Percentiles rank a stretch among this genome's conserved stretches.
These are phyloP conservation scores for Agrilus planipennis DNA, from an alignment of 1,140 invertebrate species.

Conservation along the genomic window DNA sequence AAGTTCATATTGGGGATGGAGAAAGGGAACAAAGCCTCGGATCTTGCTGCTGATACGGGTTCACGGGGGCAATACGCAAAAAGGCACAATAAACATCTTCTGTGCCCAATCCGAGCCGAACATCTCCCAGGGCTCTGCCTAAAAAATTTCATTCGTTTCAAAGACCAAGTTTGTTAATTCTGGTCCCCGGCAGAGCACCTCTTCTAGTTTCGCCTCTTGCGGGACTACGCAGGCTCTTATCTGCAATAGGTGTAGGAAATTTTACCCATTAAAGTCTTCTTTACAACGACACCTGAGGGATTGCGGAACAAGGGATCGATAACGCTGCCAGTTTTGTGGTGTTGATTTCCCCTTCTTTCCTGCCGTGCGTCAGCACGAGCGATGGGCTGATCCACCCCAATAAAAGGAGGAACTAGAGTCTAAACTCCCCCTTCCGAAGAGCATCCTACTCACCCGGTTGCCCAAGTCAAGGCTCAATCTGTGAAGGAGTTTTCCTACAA, in stretches of 20 bases:
- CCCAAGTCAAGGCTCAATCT: neutral
- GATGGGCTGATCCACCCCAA: neutral
- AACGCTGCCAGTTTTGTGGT: neutral
- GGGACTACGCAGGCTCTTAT: too few species aligned
- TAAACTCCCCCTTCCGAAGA: neutral
- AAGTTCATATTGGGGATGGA: too few species aligned
- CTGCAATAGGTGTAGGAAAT: neutral
- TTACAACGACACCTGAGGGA: neutral
- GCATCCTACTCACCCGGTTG: neutral
- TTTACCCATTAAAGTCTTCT: neutral
- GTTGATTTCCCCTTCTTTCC: neutral
- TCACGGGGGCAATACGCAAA: too few species aligned
- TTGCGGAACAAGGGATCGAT: neutral
- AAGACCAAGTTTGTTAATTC: too few species aligned
- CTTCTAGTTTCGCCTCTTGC: too few species aligned
- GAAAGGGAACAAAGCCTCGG: too few species aligned
- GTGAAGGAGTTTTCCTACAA: neutral
- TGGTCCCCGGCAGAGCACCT: too few species aligned
- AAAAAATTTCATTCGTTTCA: too few species aligned
- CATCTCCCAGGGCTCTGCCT: too few species aligned
- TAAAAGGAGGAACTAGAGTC: neutral
- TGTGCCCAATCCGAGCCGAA: too few species aligned
- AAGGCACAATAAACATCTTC: too few species aligned
- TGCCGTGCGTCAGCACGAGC: conserved; percentile 5
- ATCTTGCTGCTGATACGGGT: too few species aligned